Base-by-base conservation (phyloP, 2,113 vertebrate genomes). In the Thinocorus orbignyianus region DNA sequence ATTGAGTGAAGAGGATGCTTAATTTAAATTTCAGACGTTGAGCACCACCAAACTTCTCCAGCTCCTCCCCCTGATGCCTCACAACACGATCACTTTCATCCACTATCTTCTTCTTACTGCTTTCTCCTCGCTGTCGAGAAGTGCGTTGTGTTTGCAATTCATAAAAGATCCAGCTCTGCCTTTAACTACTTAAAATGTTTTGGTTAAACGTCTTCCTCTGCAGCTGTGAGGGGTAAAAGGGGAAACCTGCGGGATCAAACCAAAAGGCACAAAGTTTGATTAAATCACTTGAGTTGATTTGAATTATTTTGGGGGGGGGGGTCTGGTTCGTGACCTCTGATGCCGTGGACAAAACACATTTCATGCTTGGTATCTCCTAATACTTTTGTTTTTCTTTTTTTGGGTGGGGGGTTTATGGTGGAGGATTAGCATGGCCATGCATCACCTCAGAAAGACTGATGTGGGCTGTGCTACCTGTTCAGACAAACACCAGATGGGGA, bases 391-490 rank as follows among this genome's bases (percentile, higher is more conserved):
- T 86, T 79, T 86, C 33, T 71, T n/a, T 61, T 52, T 72, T 68
- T n/a, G n/a, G n/a, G n/a, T n/a, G n/a, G n/a, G n/a, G n/a, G n/a
- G n/a, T 91, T 79, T 87, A 65, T 94, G 5, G 73, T 77, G 66
- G 74, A 77, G 90, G 79, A 88, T 96, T 96, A 86, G 41, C 25
- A 25, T 83, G 82, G 88, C 86, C 65, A 31, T 76, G 83, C 77
- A 55, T 94, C 82, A 74, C 42, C 73, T 97, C 28, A 0, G 85
- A 92, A 92, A 93, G 88, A 88, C 55, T 68, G 28, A 88, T 93
- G 90, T 92, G 76, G 33, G 35, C 79, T 86, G 39, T 86, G 79
- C 88, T 96, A 94, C 95, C 96, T 96, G 95, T 94, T 94, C 95
- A 90, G 88, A 64, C 81, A 74, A 91, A 89, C 64, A 81, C 90